phyloP scores from a whole-genome alignment of 2,113 vertebrate genomes.

The Rhea americana region DNA sequence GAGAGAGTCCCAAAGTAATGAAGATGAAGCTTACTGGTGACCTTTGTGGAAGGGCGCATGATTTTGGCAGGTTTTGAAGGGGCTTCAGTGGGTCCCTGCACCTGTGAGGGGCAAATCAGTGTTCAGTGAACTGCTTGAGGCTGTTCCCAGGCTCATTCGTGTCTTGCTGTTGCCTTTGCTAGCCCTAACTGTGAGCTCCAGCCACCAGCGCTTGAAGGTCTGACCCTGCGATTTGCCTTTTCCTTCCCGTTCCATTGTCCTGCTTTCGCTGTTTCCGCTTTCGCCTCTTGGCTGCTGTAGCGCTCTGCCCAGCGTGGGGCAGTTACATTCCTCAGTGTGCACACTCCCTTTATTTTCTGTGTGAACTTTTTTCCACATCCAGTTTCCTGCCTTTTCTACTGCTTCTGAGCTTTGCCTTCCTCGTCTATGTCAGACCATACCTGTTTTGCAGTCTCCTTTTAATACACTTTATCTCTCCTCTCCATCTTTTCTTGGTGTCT shows the following conservation, averaged over 20 bases:
- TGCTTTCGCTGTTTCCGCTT: not conserved
- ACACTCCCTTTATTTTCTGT: no score
- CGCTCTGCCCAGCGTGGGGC: no score
- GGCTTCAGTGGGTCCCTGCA: not conserved
- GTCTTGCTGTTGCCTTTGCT: not conserved
- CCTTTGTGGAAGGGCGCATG: not conserved
- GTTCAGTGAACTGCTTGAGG: no score
- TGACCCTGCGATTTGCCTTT: not conserved
- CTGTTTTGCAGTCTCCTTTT: fast-evolving
- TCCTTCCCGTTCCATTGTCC: not conserved
- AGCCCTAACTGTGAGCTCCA: not conserved
- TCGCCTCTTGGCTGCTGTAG: not conserved
- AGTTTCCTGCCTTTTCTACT: not conserved
- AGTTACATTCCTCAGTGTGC: not conserved
- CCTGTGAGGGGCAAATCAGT: not conserved
- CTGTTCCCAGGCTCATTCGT: fast-evolving
- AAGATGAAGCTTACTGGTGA: not conserved
- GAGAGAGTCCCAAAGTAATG: not conserved
- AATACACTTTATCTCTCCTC: fast-evolving
- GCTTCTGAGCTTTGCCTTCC: not conserved
- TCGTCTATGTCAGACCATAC: not conserved
- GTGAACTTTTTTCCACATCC: not conserved
- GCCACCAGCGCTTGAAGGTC: not conserved
- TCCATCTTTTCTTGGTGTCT: not conserved
- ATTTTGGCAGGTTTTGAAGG: not conserved